phyloP scores from a whole-genome alignment of 2,113 vertebrate species.

The Podarcis muralis region DNA sequence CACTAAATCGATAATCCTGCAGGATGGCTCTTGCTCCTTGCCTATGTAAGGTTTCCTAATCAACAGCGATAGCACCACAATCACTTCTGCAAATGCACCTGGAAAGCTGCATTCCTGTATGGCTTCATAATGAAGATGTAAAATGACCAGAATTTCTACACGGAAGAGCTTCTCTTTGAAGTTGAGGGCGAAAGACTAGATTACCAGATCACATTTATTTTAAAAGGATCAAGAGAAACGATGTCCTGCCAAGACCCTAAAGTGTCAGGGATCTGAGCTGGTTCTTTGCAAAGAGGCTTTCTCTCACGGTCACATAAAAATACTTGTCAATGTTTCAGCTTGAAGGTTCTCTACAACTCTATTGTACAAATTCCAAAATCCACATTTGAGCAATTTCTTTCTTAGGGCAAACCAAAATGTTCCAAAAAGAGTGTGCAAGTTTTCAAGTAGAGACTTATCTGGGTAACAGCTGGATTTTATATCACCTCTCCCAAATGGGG shows the following conservation, averaged over 20 bases:
- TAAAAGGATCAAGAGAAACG: conserved; percentile 47
- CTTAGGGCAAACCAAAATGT: too few species aligned
- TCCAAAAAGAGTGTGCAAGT: too few species aligned
- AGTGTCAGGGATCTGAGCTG: conserved; percentile 37
- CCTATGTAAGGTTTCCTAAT: background rate
- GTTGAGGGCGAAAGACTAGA: conserved; percentile 25
- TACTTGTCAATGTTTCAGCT: background rate
- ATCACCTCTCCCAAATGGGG: too few species aligned
- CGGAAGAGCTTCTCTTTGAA: conserved; percentile 44
- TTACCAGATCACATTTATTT: conserved; percentile 56
- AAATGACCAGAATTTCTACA: conserved; percentile 41
- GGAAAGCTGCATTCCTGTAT: background rate
- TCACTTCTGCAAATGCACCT: conserved; percentile 18
- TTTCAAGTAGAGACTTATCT: too few species aligned
- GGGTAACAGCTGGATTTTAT: too few species aligned
- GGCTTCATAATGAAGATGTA: background rate
- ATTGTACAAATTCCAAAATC: too few species aligned
- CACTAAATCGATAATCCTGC: background rate
- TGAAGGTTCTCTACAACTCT: background rate
- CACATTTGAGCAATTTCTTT: too few species aligned
- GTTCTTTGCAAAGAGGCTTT: background rate
- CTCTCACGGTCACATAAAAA: conserved; percentile 14
- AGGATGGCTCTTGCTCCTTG: background rate
- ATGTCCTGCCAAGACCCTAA: background rate
- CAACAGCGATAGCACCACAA: background rate